These are phyloP conservation scores for Hydropsyche betteni DNA, from an alignment of 2,888 invertebrate genomes.

Conservation along the genomic window DNA sequence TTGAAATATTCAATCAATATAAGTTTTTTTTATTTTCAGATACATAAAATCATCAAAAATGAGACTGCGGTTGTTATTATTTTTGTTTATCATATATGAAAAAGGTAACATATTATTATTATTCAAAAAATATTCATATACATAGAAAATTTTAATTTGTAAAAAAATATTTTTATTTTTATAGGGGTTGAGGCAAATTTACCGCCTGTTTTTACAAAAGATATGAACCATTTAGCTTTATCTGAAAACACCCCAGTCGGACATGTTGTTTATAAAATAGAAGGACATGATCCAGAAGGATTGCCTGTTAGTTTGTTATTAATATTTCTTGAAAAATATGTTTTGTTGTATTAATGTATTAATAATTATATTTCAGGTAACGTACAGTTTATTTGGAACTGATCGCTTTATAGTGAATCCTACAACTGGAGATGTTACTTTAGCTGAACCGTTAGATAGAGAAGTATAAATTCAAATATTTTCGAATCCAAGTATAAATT, in stretches of 20 bases:
- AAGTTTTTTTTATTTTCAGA: background rate
- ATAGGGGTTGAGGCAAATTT: conserved; percentile 63
- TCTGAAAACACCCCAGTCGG: conserved; percentile 84
- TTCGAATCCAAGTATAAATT: background rate
- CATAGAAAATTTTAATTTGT: background rate
- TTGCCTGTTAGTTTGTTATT: conserved; percentile 69
- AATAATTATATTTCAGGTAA: conserved; percentile 60
- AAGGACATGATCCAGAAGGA: conserved; percentile 85
- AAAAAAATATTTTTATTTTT: background rate
- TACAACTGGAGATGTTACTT: conserved; percentile 79
- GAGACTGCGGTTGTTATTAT: conserved; percentile 14
- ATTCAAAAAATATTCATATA: background rate
- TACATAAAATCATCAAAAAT: conserved; percentile 1
- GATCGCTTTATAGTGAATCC: conserved; percentile 83
- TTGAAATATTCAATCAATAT: background rate
- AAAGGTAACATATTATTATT: background rate
- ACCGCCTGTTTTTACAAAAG: conserved; percentile 77
- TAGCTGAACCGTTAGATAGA: conserved; percentile 82
- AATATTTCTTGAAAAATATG: background rate
- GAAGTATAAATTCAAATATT: conserved; percentile 67
- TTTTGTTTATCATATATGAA: conserved; percentile 23
- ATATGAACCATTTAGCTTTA: conserved; percentile 80
- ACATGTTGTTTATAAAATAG: conserved; percentile 77
- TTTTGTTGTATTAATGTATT: no score
- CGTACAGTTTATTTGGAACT: conserved; percentile 79